Evolutionary conservation across 2,888 invertebrate genomes (phyloP).

Genomic region (Parnassius apollo): DNA sequence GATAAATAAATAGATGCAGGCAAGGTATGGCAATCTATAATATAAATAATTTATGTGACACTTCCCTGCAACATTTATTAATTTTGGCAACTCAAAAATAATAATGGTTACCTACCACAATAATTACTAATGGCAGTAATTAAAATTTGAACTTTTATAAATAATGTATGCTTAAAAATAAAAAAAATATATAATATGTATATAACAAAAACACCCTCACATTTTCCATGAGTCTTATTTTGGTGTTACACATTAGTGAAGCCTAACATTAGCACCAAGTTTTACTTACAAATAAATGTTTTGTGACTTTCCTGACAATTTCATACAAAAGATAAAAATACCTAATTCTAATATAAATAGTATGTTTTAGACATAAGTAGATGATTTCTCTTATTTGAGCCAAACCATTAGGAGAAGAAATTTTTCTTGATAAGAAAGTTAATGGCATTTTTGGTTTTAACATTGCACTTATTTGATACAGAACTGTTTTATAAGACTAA

Average conservation of each 20-base stretch:
- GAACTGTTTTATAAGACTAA: conserved; percentile 64
- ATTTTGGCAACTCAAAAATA: conserved; percentile 55
- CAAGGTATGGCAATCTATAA: conserved; percentile 78
- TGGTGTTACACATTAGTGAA: conserved; percentile 80
- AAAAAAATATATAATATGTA: conserved; percentile 51
- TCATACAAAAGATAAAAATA: conserved; percentile 80
- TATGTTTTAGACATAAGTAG: conserved; percentile 65
- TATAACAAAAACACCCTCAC: conserved; percentile 76
- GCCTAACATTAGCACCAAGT: conserved; percentile 79
- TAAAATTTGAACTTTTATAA: conserved; percentile 73
- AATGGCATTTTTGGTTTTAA: conserved; percentile 79
- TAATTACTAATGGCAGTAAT: conserved; percentile 77
- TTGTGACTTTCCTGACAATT: conserved; percentile 80
- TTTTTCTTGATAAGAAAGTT: conserved; percentile 66
- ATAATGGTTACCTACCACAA: conserved; percentile 56
- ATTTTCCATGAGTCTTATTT: conserved; percentile 75
- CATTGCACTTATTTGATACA: conserved; percentile 76
- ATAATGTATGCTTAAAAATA: conserved; percentile 77
- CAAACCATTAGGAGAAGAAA: conserved; percentile 65
- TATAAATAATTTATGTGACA: conserved; percentile 73
- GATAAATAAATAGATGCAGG: conserved; percentile 79
- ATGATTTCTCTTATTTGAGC: conserved; percentile 77
- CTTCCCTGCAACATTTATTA: conserved; percentile 74
- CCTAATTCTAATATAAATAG: conserved; percentile 79
- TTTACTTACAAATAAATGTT: conserved; percentile 76